Evolutionary conservation across 2,888 invertebrate species (phyloP), one percentile per base, ranked within the genome.

Genomic region (Adela reaumurella): DNA sequence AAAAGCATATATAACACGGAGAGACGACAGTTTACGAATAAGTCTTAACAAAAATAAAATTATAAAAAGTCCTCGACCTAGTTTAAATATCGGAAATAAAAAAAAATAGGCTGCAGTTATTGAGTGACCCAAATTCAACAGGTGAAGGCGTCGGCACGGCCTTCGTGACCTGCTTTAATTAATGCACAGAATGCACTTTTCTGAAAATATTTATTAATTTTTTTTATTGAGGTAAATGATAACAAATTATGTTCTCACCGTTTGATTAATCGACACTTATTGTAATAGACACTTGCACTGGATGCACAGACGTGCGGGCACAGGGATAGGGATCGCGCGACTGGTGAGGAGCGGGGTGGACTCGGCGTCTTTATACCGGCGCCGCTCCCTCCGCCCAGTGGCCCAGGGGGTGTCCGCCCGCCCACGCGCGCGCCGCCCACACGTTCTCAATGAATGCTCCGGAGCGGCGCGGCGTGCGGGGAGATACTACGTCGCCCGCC

Each of bases 401-500:
- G 57, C 55, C 57, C 56, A 55, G 53, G 53, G 51, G 46, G 19
- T n/a, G n/a, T n/a, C 58, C 62, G 59, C 67, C 61, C 60, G 59
- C 60, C 62, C 59, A 57, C 58, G 62, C 49, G 49, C 70, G 72
- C 68, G 74, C 70, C 83, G 82, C 85, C 85, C 81, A 85, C 85
- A 83, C 84, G 81, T 80, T 82, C 83, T 85, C 81, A 85, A 85
- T 85, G 85, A 85, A 85, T 74, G 67, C 56, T 59, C 60, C 59
- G 57, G 63, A 62, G 64, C 67, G 67, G 68, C 6, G 35, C 68
- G 68, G 69, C 50, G 51, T 58, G 49, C 53, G 57, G 54, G 57
- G 54, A 45, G 49, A 52, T 47, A 51, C 47, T 50, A 51, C 49
- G 50, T 49, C 53, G 47, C 52, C 50, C 53, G 47, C 52, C 52